Evolutionary conservation across 2,797 vertebrate genomes (phyloP), one percentile per base, ranked within the genome.

Genomic region (Peromyscus eremicus): DNA sequence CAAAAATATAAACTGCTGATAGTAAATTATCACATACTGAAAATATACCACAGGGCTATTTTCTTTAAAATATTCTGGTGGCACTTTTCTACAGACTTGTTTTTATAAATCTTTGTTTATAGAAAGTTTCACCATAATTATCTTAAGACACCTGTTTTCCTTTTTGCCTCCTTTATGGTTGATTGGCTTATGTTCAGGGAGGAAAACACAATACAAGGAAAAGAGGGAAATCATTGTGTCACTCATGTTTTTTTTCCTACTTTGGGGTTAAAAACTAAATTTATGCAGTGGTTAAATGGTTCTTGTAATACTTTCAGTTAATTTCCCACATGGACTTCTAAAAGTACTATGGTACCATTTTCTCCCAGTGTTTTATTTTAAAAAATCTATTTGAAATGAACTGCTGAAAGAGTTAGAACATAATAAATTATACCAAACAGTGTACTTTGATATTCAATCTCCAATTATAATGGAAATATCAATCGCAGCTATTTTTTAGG

Each of bases 381-480:
- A 89, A 79, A 95, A 96, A 60, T 80, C 71, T 71, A 3, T 96
- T 98, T 95, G 94, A 97, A 94, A 93, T 60, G 25, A 55, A 77
- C 46, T 89, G 82, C 92, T 94, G 60, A 93, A 94, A 95, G 97
- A 97, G 57, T 89, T 96, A 75, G 40, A 57, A 90, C 76, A 96
- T 95, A 89, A 80, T 94, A 97, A 97, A 96, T 96, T 60, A 79
- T 79, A 73, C 80, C 95, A 96, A 98, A 80, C 37, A 97, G 62
- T 92, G 95, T 89, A 37, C 62, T 98, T 97, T 96, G 64, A 84
- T 96, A 60, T 91, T 98, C 97, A 97, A 97, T 97, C 88, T 91
- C 90, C 9, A 23, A 5, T 94, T 94, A 96, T 77, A 71, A 96
- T 62, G 32, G 91, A 92, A 49, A 71, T 49, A 32, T 92, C 96